Evolutionary conservation across 2,888 invertebrate genomes (phyloP).

Genomic region (Rhagonycha lutea): DNA sequence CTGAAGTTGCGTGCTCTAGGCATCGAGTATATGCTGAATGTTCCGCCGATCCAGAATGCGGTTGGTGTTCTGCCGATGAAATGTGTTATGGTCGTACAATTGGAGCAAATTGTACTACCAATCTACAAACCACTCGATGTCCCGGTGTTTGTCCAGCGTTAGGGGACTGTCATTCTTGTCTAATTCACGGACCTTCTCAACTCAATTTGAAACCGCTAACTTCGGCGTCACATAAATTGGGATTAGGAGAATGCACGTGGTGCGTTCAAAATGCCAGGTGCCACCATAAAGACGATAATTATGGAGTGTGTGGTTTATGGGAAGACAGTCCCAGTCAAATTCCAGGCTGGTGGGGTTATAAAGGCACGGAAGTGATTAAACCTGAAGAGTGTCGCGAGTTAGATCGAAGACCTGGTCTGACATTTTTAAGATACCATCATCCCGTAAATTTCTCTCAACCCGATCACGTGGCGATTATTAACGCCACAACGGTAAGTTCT

Average conservation of each 20-base stretch:
- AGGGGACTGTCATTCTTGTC: slow-evolving; percentile 88
- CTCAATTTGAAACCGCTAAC: slow-evolving; percentile 48
- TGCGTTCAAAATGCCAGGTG: slow-evolving; percentile 92
- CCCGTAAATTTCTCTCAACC: slow-evolving; percentile 88
- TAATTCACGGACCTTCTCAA: slow-evolving; percentile 75
- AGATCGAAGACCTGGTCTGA: slow-evolving; percentile 85
- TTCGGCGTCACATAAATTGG: slow-evolving; percentile 76
- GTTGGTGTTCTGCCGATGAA: slow-evolving; percentile 82
- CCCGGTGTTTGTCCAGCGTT: slow-evolving; percentile 89
- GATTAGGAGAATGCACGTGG: slow-evolving; percentile 85
- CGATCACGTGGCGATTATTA: slow-evolving; percentile 84
- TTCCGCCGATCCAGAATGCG: slow-evolving; percentile 89
- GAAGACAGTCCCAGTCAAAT: slow-evolving; percentile 82
- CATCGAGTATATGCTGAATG: slow-evolving; percentile 80
- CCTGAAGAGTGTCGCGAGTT: slow-evolving; percentile 78
- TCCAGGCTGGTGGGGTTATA: slow-evolving; percentile 89
- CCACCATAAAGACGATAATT: slow-evolving; percentile 82
- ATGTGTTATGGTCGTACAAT: slow-evolving; percentile 81
- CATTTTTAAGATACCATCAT: slow-evolving; percentile 84
- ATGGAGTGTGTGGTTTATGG: slow-evolving; percentile 77
- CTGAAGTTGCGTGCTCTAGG: slow-evolving; percentile 75
- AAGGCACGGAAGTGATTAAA: slow-evolving; percentile 64
- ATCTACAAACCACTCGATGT: slow-evolving; percentile 84
- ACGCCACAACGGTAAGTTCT: slow-evolving; percentile 71
- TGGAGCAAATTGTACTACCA: slow-evolving; percentile 88